phyloP scores from a whole-genome alignment of 2,797 vertebrate species.

The Choloepus didactylus region DNA sequence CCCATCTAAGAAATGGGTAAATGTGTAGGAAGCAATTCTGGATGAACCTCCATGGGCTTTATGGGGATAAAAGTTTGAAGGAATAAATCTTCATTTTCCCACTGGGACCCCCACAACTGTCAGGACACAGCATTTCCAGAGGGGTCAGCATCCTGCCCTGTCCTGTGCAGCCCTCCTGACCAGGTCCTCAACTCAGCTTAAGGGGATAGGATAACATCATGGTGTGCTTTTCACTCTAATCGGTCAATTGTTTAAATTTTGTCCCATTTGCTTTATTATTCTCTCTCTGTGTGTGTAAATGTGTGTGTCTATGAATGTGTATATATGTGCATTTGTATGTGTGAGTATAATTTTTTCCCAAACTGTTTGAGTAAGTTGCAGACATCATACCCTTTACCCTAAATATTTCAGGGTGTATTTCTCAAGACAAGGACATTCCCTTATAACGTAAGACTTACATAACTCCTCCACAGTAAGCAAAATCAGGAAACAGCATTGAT shows the following conservation, averaged over 20 bases:
- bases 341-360: background rate
- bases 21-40: background rate
- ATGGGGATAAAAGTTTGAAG: background rate
- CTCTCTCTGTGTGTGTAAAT: background rate
- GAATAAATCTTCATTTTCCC: background rate
- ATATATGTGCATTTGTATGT: background rate
- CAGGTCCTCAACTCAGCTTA: background rate
- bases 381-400: background rate
- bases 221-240: background rate
- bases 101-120: no score
- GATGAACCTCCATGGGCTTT: background rate
- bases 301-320: background rate
- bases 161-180: background rate
- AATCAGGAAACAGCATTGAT: slow-evolving; percentile 54
- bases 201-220: background rate
- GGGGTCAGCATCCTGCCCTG: background rate
- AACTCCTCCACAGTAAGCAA: slow-evolving; percentile 49
- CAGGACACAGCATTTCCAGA: background rate
- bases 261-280: background rate
- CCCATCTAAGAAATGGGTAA: background rate
- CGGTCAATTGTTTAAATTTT: background rate
- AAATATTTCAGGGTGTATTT: slow-evolving; percentile 60
- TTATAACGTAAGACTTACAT: slow-evolving; percentile 25
- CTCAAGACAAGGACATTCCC: slow-evolving; percentile 47
- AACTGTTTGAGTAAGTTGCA: background rate